Conservation (phyloP, 2,113 vertebrate genomes). For the Cettia cetti region DNA sequence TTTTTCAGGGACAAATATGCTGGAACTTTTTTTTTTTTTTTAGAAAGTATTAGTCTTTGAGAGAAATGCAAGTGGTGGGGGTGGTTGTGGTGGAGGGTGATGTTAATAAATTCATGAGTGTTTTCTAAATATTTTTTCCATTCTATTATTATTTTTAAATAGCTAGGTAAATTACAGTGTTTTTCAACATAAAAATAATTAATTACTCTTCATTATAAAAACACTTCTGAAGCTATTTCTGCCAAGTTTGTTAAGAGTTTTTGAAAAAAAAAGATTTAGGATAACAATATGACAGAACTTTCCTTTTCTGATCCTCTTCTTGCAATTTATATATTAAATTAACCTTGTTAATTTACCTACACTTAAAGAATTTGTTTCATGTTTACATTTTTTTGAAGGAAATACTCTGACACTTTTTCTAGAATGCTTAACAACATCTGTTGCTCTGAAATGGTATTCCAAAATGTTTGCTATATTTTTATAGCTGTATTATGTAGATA, state of each 20-base stretch:
- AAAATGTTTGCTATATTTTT: not conserved
- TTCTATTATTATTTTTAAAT: not conserved
- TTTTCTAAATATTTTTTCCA: not conserved
- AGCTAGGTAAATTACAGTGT: not conserved
- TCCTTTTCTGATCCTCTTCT: not conserved
- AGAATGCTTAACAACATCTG: not conserved
- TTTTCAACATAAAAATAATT: not conserved
- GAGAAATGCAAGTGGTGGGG: not conserved
- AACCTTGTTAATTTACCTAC: not conserved
- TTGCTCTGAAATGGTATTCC: not conserved
- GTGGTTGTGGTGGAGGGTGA: not conserved
- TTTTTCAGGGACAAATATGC: not conserved
- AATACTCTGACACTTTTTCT: not conserved
- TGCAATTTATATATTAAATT: not conserved
- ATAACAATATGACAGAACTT: not conserved
- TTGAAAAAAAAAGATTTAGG: not conserved
- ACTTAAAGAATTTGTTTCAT: not conserved
- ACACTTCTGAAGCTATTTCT: not conserved
- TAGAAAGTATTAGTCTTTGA: not conserved
- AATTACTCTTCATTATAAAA: not conserved
- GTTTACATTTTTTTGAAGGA: not conserved
- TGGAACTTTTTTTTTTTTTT: not conserved
- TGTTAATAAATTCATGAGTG: not conserved
- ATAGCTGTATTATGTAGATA: not conserved
- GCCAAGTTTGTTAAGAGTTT: not conserved